A percentile compares a stretch with the other conserved stretches of the same genome.
Evolutionary conservation across 2,888 invertebrate genomes (phyloP).

Genomic region (Sinelater perroti): DNA sequence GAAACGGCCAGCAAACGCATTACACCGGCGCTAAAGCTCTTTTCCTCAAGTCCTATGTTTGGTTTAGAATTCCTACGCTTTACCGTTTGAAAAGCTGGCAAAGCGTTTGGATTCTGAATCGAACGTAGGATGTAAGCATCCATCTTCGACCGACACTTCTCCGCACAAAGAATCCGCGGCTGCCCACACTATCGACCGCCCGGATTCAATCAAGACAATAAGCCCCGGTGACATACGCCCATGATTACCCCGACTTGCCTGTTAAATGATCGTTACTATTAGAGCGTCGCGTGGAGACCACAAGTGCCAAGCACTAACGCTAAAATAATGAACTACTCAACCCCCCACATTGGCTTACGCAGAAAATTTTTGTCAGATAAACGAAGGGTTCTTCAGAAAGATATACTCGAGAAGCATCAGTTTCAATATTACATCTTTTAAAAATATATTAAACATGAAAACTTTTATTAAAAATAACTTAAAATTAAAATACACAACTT

Average conservation of each 20-base stretch:
- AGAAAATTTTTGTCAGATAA: too few species aligned
- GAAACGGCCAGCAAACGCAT: not conserved
- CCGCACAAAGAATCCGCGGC: constrained; percentile 28
- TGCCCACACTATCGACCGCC: constrained; percentile 23
- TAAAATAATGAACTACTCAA: too few species aligned
- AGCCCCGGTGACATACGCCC: constrained; percentile 32
- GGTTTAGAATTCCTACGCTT: constrained; percentile 98
- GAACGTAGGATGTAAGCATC: constrained; percentile 56
- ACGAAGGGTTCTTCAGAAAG: too few species aligned
- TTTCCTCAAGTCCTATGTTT: constrained; percentile 57
- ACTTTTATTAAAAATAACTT: too few species aligned
- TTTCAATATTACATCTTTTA: too few species aligned
- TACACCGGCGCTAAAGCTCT: not conserved
- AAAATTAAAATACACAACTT: too few species aligned
- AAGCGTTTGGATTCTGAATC: constrained; percentile 98
- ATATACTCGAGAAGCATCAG: too few species aligned
- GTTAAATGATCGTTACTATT: constrained; percentile 44
- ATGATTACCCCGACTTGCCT: constrained; percentile 36
- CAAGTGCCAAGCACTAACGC: too few species aligned
- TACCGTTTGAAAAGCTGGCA: constrained; percentile 82
- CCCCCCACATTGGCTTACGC: too few species aligned
- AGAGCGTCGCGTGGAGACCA: constrained; percentile 38
- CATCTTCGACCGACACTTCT: constrained; percentile 23
- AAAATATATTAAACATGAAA: too few species aligned
- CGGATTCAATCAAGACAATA: constrained; percentile 35